These are phyloP conservation scores for Enteromius thamalakanensis DNA, from an alignment of 2,797 vertebrate species.

Conservation along the genomic window DNA sequence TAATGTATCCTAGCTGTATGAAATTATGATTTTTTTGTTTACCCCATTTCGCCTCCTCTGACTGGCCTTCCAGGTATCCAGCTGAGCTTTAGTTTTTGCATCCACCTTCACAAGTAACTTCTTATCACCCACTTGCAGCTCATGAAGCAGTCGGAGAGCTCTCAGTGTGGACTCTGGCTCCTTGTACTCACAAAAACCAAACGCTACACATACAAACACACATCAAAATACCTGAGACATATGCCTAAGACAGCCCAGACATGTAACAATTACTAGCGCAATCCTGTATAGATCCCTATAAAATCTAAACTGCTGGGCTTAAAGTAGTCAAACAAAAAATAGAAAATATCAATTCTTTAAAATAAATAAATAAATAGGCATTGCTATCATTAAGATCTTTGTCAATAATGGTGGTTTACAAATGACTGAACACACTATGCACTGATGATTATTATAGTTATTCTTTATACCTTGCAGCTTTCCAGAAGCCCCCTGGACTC, in stretches of 20 bases:
- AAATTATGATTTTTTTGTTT: conserved; percentile 43
- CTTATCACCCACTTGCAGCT: conserved; percentile 96
- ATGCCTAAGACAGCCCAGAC: background rate
- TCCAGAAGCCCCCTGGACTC: conserved; percentile 98
- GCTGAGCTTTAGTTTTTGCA: conserved; percentile 97
- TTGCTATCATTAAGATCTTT: background rate
- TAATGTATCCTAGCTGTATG: background rate
- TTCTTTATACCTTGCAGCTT: conserved; percentile 93
- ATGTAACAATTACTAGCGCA: background rate
- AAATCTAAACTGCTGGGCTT: background rate
- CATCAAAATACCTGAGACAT: background rate
- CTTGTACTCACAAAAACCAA: conserved; percentile 99
- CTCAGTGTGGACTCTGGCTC: conserved; percentile 96
- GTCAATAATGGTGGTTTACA: background rate
- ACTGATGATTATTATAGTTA: background rate
- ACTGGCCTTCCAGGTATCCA: conserved; percentile 98
- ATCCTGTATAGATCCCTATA: background rate
- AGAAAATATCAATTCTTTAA: background rate
- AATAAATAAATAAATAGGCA: background rate
- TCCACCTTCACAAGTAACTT: conserved; percentile 98
- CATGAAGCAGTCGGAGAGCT: conserved; percentile 91
- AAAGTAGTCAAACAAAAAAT: background rate
- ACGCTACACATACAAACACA: conserved; percentile 75
- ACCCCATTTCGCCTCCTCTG: conserved; percentile 94
- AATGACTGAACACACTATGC: background rate